Conservation (phyloP, 1,140 invertebrate species). For the Bilobella aurantiaca region DNA sequence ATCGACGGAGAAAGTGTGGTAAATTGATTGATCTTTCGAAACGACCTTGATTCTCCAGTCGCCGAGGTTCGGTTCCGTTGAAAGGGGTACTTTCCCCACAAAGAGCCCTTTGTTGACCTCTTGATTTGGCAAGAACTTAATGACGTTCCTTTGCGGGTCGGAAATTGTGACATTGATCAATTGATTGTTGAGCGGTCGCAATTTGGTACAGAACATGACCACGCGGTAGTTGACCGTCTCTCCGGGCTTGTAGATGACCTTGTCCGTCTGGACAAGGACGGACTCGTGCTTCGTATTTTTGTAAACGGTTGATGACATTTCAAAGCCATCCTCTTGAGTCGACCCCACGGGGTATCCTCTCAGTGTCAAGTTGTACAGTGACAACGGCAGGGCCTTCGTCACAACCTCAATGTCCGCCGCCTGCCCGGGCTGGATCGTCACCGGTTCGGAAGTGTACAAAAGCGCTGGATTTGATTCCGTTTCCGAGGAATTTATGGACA, state of each 20-base stretch:
- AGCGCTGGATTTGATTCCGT: background rate
- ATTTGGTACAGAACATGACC: constrained; percentile 61
- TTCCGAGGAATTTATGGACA: background rate
- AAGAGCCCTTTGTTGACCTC: constrained; percentile 46
- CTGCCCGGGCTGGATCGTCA: background rate
- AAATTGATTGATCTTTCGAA: constrained; percentile 40
- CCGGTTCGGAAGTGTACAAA: background rate
- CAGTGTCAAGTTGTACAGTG: background rate
- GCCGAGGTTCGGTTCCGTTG: constrained; percentile 58
- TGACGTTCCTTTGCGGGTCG: constrained; percentile 5
- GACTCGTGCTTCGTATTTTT: constrained; percentile 45
- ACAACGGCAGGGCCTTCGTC: background rate
- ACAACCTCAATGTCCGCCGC: background rate
- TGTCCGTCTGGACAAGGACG: constrained; percentile 86
- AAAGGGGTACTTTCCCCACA: background rate
- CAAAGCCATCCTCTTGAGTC: background rate
- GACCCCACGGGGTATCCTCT: background rate
- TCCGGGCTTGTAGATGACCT: constrained; percentile 80
- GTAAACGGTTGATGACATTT: constrained; percentile 55
- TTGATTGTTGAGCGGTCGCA: constrained; percentile 51
- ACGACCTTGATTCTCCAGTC: constrained; percentile 65
- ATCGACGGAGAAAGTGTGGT: constrained; percentile 64
- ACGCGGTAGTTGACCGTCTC: constrained; percentile 72
- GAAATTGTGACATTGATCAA: constrained; percentile 1
- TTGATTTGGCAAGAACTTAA: background rate